Evolutionary conservation across 2,797 vertebrate species (phyloP).

Genomic region (Syngnathus rostellatus): DNA sequence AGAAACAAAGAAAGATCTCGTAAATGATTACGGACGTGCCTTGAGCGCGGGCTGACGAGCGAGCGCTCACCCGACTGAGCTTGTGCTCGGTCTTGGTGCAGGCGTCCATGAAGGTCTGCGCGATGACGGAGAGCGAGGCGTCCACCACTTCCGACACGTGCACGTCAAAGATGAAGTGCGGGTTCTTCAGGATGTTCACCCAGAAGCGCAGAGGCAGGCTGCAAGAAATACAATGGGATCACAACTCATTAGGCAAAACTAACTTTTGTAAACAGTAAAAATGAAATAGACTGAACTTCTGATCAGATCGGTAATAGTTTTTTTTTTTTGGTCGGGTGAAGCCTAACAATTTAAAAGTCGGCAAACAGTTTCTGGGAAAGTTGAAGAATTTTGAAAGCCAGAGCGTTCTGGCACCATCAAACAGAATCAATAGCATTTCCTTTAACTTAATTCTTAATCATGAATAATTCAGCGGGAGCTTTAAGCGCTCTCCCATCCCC

Average conservation of each 20-base stretch:
- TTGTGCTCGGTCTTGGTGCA: constrained; percentile 99
- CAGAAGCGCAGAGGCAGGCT: constrained; percentile 94
- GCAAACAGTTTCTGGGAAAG: not conserved
- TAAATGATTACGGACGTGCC: not conserved
- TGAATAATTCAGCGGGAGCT: not conserved
- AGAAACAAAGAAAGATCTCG: constrained; percentile 11
- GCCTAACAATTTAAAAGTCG: no score
- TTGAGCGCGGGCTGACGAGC: no score
- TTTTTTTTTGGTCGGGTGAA: no score
- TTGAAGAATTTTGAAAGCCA: not conserved
- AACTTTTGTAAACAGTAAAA: not conserved
- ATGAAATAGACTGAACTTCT: no score
- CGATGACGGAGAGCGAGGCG: constrained; percentile 95
- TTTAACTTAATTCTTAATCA: not conserved
- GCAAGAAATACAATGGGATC: constrained; percentile 27
- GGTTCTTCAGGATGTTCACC: constrained; percentile 99
- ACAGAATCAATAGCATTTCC: not conserved
- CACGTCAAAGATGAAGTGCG: constrained; percentile 96
- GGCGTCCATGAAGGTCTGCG: constrained; percentile 99
- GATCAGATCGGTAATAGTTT: no score
- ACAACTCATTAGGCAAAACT: not conserved
- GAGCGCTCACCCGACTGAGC: constrained; percentile 85
- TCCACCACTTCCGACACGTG: constrained; percentile 96
- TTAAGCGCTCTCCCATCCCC: not conserved
- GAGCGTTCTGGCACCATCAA: not conserved